phyloP scores from a whole-genome alignment of 2,113 vertebrate genomes.

The Centropristis striata region DNA sequence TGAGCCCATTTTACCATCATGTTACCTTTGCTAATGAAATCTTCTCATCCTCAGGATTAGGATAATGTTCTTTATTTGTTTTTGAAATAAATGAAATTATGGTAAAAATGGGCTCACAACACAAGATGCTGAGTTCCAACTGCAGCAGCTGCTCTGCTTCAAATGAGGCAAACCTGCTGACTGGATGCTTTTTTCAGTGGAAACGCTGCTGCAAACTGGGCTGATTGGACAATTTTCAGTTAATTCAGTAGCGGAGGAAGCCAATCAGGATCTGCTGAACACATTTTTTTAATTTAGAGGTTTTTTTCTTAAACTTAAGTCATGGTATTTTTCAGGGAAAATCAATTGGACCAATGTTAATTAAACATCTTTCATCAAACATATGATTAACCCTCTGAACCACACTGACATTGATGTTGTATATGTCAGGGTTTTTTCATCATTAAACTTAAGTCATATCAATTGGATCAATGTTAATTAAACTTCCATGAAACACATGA shows the following conservation, averaged over 20 bases:
- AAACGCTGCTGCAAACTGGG: conserved; percentile 15
- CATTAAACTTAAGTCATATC: not conserved
- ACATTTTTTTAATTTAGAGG: not conserved
- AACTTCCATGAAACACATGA: not conserved
- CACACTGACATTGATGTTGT: too few relatives aligned
- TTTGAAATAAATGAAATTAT: conserved; percentile 30
- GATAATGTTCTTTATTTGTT: conserved; percentile 34
- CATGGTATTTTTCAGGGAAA: not conserved
- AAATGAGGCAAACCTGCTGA: conserved; percentile 43
- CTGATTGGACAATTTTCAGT: not conserved
- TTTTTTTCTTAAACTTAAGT: not conserved
- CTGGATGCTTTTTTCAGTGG: conserved; percentile 5
- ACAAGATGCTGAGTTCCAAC: conserved; percentile 2
- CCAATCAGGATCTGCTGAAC: not conserved
- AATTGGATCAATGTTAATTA: not conserved
- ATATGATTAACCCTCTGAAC: not conserved
- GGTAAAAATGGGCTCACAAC: conserved; percentile 1
- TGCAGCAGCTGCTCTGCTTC: conserved; percentile 24
- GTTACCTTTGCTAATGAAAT: conserved; percentile 38
- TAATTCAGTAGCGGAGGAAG: conserved; percentile 7
- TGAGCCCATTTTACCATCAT: conserved; percentile 37
- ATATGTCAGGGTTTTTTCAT: too few relatives aligned
- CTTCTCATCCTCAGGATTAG: conserved; percentile 12
- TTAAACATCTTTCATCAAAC: not conserved
- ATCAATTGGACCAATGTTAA: not conserved